phyloP scores from a whole-genome alignment of 1,140 invertebrate genomes.

The Musca vetustissima region DNA sequence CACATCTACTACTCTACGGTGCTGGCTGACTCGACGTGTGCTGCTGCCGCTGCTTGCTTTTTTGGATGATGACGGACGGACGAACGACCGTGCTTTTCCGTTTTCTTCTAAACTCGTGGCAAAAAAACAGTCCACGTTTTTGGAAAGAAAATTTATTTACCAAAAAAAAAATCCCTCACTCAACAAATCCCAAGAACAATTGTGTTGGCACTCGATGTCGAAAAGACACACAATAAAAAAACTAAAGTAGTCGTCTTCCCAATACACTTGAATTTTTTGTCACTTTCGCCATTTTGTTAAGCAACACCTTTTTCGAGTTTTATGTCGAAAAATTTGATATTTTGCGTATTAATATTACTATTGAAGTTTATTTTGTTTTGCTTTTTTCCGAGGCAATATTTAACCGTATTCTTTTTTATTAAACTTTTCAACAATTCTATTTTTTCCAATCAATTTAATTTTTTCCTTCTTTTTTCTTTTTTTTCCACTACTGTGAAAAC shows the following conservation, averaged over 20 bases:
- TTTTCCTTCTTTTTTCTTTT: not conserved
- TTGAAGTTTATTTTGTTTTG: not conserved
- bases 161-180: no score
- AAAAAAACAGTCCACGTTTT: not conserved
- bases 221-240: not conserved
- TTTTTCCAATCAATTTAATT: constrained; percentile 1
- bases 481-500: not conserved
- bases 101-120: constrained; percentile 12
- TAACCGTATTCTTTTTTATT: not conserved
- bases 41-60: not conserved
- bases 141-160: no score
- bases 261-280: constrained; percentile 15
- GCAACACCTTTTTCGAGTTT: constrained; percentile 20
- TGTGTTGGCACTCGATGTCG: no score
- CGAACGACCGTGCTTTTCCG: no score
- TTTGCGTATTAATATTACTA: not conserved
- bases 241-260: constrained; percentile 11
- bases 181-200: no score
- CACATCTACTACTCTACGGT: not conserved
- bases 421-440: constrained; percentile 6
- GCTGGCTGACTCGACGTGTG: not conserved
- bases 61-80: not conserved
- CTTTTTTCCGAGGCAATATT: not conserved
- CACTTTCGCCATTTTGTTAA: constrained; percentile 24
- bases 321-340: constrained; percentile 1